These are phyloP conservation scores for Strongylocentrotus purpuratus DNA, from an alignment of 35 echinoderm and acorn worm species.

Conservation along the genomic window DNA sequence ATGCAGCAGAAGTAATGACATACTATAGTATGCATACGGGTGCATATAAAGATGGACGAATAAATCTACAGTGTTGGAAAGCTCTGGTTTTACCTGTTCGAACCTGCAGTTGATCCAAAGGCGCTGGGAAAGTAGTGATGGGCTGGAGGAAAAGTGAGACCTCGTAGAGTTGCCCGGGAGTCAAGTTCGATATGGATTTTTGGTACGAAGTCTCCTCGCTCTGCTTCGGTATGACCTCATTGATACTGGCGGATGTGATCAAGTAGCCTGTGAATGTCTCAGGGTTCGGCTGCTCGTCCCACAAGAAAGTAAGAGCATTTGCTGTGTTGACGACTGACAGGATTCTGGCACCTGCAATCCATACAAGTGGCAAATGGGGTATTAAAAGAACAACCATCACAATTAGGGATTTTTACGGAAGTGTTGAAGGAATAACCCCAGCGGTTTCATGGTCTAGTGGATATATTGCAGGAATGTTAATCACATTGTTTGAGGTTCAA, in stretches of 20 bases:
- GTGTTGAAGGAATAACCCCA: too few relatives aligned
- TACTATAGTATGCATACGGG: too few relatives aligned
- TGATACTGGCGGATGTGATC: background rate
- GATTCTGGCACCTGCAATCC: background rate
- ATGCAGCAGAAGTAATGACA: too few relatives aligned
- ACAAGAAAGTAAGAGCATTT: background rate
- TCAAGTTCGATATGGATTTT: background rate
- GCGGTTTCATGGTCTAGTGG: too few relatives aligned
- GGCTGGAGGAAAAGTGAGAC: constrained; percentile 23
- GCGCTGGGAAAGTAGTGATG: background rate
- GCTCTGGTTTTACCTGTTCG: background rate
- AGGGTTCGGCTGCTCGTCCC: background rate
- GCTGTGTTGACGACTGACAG: background rate
- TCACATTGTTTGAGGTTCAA: too few relatives aligned
- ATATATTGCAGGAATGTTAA: too few relatives aligned
- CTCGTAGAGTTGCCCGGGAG: background rate
- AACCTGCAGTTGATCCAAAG: background rate
- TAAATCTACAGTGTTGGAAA: background rate
- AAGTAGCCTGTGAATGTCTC: background rate
- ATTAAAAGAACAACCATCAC: too few relatives aligned
- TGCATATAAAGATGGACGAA: too few relatives aligned
- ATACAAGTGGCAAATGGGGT: background rate
- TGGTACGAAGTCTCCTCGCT: background rate
- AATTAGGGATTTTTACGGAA: too few relatives aligned
- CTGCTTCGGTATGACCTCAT: too few relatives aligned